Conservation (phyloP, 2,888 invertebrate genomes). For the Cheilosia soror region DNA sequence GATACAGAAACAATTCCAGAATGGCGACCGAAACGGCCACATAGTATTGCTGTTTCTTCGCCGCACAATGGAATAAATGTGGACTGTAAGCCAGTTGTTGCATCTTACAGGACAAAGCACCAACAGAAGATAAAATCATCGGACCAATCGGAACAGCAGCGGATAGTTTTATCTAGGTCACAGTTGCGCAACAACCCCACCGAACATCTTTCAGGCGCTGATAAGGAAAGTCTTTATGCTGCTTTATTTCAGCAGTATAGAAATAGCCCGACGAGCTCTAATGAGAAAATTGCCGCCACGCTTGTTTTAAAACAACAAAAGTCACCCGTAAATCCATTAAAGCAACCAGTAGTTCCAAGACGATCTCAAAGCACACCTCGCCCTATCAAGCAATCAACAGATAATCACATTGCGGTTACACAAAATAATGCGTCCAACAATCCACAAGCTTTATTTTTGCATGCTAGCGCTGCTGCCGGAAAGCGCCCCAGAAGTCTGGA, state of each 20-base stretch:
- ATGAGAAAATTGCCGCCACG: conserved; percentile 76
- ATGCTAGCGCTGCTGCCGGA: conserved; percentile 38
- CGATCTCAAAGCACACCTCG: conserved; percentile 83
- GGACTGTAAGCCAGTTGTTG: conserved; percentile 37
- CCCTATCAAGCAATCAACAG: conserved; percentile 76
- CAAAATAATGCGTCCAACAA: conserved; percentile 55
- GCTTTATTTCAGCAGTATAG: conserved; percentile 82
- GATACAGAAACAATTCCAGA: conserved; percentile 55
- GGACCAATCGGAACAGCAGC: conserved; percentile 43
- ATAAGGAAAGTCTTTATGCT: conserved; percentile 82
- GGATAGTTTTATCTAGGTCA: conserved; percentile 41
- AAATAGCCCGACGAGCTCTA: conserved; percentile 79
- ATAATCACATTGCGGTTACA: conserved; percentile 49
- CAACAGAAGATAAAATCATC: conserved; percentile 10
- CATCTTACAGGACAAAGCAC: conserved; percentile 52
- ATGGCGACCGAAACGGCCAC: conserved; percentile 83
- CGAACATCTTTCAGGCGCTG: conserved; percentile 73
- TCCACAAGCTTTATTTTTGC: conserved; percentile 57
- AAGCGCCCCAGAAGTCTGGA: conserved; percentile 83
- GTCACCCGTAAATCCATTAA: conserved; percentile 32
- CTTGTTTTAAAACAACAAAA: conserved; percentile 65
- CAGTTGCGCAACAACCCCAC: conserved; percentile 43
- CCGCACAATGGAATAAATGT: conserved; percentile 55
- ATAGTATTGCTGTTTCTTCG: conserved; percentile 86
- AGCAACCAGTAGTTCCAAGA: conserved; percentile 81